These are phyloP conservation scores for Rhopalosiphum padi DNA, from an alignment of 1,140 invertebrate genomes.

Conservation along the genomic window DNA sequence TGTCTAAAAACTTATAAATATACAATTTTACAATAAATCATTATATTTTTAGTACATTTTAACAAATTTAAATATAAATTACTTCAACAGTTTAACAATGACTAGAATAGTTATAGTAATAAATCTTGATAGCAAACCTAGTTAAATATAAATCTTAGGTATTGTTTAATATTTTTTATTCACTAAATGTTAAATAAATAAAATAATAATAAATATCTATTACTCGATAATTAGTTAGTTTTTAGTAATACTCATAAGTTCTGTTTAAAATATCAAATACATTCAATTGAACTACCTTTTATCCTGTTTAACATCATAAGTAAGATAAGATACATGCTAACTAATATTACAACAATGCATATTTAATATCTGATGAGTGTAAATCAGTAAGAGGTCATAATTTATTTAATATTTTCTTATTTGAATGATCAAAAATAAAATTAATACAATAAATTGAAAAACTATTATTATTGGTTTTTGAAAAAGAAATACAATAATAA, in stretches of 20 bases:
- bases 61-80: constrained; percentile 53
- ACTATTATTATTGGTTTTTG: not conserved
- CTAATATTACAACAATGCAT: not conserved
- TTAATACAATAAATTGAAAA: not conserved
- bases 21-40: not conserved
- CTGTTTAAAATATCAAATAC: not conserved
- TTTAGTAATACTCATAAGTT: not conserved
- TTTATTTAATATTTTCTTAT: not conserved
- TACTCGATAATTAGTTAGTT: constrained; percentile 3
- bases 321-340: not conserved
- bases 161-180: not conserved
- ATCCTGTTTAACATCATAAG: not conserved
- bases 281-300: not conserved
- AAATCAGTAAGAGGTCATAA: not conserved
- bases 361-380: not conserved
- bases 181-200: not conserved
- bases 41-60: constrained; percentile 32
- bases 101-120: constrained; percentile 50
- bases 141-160: not conserved
- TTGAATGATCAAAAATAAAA: not conserved
- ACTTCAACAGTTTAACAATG: constrained; percentile 49
- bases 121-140: constrained; percentile 14
- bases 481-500: not conserved
- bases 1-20: constrained; percentile 3
- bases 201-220: constrained; percentile 3